A percentile compares a stretch with the other conserved stretches of the same genome.
phyloP scores from a whole-genome alignment of 2,888 invertebrate species.

The Habrosyne pyritoides region DNA sequence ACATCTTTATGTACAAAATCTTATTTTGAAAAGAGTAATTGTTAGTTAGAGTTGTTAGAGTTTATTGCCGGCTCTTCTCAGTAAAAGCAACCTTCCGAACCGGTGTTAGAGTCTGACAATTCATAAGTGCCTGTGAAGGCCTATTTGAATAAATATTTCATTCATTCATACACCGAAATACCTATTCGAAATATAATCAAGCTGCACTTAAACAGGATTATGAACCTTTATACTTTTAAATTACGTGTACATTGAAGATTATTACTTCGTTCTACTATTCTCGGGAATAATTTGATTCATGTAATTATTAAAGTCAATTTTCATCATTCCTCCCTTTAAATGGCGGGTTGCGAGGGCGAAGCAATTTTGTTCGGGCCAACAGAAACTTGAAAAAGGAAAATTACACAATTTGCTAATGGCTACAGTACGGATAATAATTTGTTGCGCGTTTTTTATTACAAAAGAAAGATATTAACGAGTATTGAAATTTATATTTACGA shows the following conservation, averaged over 20 bases:
- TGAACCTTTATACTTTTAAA: background rate
- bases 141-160: background rate
- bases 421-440: constrained; percentile 68
- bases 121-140: too few relatives aligned
- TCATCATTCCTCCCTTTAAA: constrained; percentile 70
- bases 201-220: background rate
- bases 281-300: constrained; percentile 56
- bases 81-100: too few relatives aligned
- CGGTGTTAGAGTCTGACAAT: too few relatives aligned
- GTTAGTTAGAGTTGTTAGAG: too few relatives aligned
- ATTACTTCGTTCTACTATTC: constrained; percentile 17
- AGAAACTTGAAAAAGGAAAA: constrained; percentile 78
- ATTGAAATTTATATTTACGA: constrained; percentile 53
- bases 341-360: constrained; percentile 69
- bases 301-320: constrained; percentile 69
- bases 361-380: constrained; percentile 73
- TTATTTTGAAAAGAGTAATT: too few relatives aligned
- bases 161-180: background rate
- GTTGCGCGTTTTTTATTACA: constrained; percentile 65
- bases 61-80: too few relatives aligned
- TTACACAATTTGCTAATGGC: constrained; percentile 81
- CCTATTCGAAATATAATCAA: background rate
- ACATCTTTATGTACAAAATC: too few relatives aligned
- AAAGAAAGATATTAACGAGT: constrained; percentile 58
- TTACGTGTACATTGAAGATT: constrained; percentile 9